Base-by-base conservation (phyloP, 2,888 invertebrate species). In the Drosophila kanekoi region DNA sequence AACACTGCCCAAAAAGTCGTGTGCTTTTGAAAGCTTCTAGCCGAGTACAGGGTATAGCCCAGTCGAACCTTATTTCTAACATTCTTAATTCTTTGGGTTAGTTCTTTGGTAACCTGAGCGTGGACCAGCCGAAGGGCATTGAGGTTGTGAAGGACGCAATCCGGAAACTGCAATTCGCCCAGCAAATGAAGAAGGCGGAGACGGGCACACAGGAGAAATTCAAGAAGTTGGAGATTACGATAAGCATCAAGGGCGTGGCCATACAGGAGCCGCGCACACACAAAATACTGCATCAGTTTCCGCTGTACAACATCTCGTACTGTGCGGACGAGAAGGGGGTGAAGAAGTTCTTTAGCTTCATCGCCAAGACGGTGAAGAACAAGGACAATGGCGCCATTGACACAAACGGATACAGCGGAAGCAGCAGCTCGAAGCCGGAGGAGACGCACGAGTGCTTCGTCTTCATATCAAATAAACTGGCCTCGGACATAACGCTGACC, bases 291-390 rank as follows among this genome's bases (percentile, higher is more conserved):
- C 97, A 98, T 93, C 98, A 98, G 92, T 99, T 98, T 92, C 99
- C 99, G 0, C 93, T 99, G 47, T 98, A 99, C 92, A 95, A 98
- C 93, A 99, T 99, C 93, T 99, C 98, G 0, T 99, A 99, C 93
- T 99, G 99, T 93, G 99, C 99, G 1, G 99, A 99, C 92, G 99
- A 99, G 93, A 99, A 99, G 92, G 97, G 98, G 54, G 98, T 98
- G 84, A 99, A 98, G 92, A 97, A 97, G 86, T 98, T 98, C 93
- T 98, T 99, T 93, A 92, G 92, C 87, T 92, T 93, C 78, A 92
- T 93, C 64, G 93, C 81, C 61, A 93, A 93, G 83, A 79, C 90
- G 13, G 80, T 82, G 3, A 91, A 90, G 73, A 49, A 73, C 23
- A 68, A 63, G 45, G 85, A 81, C 23, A 78, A 40, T 13, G 52